phyloP scores from a whole-genome alignment of 30 jellyfish, hydroid and myxozoan species.

The Aurelia sp. region DNA sequence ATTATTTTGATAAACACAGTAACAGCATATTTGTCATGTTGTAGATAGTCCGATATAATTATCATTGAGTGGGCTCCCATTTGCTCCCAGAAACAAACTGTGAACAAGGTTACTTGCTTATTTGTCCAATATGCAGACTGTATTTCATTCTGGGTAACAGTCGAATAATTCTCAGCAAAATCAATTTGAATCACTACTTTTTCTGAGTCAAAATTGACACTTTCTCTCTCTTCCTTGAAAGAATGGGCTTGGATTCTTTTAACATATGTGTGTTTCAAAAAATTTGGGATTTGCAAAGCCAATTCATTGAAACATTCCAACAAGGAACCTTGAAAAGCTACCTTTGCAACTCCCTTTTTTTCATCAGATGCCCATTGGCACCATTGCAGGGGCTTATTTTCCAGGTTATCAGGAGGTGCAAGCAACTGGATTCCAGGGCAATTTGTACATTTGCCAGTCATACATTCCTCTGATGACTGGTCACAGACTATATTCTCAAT shows the following conservation, averaged over 20 bases:
- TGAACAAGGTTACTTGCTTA: slow-evolving; percentile 4
- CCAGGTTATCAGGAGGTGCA: slow-evolving; percentile 10
- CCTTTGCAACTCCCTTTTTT: not conserved
- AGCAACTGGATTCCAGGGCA: slow-evolving; percentile 15
- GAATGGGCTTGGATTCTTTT: not conserved
- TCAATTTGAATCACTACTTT: slow-evolving; percentile 5
- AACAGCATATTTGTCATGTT: slow-evolving; percentile 6
- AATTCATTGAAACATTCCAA: slow-evolving; percentile 8
- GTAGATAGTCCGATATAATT: slow-evolving; percentile 7
- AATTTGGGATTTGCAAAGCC: slow-evolving; percentile 4
- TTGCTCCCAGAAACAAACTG: slow-evolving; percentile 16
- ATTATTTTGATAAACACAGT: slow-evolving; percentile 5
- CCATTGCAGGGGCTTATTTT: slow-evolving; percentile 16
- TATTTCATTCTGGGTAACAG: slow-evolving; percentile 10
- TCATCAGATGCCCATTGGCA: slow-evolving; percentile 7
- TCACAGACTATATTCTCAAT: slow-evolving; percentile 12
- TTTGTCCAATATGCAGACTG: slow-evolving; percentile 17
- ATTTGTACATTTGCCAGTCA: not conserved
- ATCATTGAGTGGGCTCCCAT: slow-evolving; percentile 14
- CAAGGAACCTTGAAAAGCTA: slow-evolving; percentile 3
- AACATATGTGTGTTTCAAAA: slow-evolving; percentile 8
- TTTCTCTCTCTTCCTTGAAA: slow-evolving; percentile 13
- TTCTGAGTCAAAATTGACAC: slow-evolving; percentile 11
- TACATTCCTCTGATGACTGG: slow-evolving; percentile 8
- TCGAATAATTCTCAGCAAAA: slow-evolving; percentile 6